Evolutionary conservation across 1,140 invertebrate genomes (phyloP).

Genomic region (Acromyrmex charruanus): DNA sequence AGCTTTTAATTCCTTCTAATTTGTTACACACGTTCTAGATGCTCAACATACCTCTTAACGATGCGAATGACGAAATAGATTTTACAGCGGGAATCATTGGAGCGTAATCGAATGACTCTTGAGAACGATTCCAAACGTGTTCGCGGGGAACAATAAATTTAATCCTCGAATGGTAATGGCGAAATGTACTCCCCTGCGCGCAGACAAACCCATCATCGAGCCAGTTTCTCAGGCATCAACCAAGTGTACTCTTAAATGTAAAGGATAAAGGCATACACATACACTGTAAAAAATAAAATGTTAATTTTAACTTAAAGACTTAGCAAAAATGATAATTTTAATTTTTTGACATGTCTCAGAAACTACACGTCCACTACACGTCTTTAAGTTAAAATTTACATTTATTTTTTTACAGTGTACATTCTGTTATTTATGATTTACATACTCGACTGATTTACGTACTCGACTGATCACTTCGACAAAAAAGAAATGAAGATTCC

Average conservation of each 20-base stretch:
- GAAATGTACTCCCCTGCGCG: constrained; percentile 14
- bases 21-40: constrained; percentile 9
- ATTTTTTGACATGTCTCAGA: too few species aligned
- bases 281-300: too few species aligned
- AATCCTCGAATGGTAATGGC: constrained; percentile 43
- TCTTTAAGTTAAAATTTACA: too few species aligned
- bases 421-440: constrained; percentile 66
- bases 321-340: too few species aligned
- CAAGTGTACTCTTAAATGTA: constrained; percentile 22
- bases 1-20: background rate
- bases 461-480: constrained; percentile 28
- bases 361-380: too few species aligned
- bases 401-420: background rate
- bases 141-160: constrained; percentile 61
- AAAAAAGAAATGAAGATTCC: constrained; percentile 4
- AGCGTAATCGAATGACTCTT: constrained; percentile 31
- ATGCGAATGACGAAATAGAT: constrained; percentile 9
- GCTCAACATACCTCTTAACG: background rate
- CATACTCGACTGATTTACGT: constrained; percentile 7
- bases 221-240: constrained; percentile 19
- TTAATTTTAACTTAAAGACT: too few species aligned
- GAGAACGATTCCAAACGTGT: constrained; percentile 31
- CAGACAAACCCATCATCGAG: constrained; percentile 56
- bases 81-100: constrained; percentile 53
- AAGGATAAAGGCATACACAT: constrained; percentile 27